Evolutionary conservation across 2,888 invertebrate species (phyloP).

Genomic region (Ephialtes manifestator): DNA sequence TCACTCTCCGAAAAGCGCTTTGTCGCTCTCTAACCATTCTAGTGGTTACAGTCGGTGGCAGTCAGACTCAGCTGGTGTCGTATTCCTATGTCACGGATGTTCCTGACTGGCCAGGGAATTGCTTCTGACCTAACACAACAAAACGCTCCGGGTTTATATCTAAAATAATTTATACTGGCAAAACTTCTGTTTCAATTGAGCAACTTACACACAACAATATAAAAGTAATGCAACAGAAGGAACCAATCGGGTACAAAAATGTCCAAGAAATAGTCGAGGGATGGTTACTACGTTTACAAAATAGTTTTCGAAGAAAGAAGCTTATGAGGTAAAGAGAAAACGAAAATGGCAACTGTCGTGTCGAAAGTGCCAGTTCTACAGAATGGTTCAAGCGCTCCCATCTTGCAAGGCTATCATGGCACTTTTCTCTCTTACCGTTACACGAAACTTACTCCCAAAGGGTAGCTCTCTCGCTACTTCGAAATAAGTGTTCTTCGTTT

Average conservation of each 20-base stretch:
- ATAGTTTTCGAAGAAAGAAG: neutral
- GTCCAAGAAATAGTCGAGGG: neutral
- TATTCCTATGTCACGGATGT: conserved; percentile 52
- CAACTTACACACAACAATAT: neutral
- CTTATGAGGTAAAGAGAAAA: neutral
- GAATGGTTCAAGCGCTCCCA: neutral
- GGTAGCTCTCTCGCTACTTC: neutral
- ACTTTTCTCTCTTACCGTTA: conserved; percentile 11
- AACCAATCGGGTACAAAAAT: neutral
- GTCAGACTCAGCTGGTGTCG: conserved; percentile 59
- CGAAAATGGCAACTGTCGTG: neutral
- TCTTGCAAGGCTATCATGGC: neutral
- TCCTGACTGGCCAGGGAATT: conserved; percentile 50
- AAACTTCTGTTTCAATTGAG: conserved; percentile 34
- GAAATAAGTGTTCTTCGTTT: conserved; percentile 2
- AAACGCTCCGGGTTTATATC: neutral
- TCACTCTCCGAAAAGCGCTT: conserved; percentile 15
- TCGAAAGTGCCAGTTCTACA: conserved; percentile 8
- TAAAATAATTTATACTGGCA: conserved; percentile 27
- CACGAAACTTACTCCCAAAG: neutral
- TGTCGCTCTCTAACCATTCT: conserved; percentile 47
- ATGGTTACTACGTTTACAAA: neutral
- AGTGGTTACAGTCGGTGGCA: conserved; percentile 63
- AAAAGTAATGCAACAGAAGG: neutral
- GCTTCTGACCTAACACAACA: conserved; percentile 30